phyloP scores from a whole-genome alignment of 2,888 invertebrate species.

The Orchestes rusci region DNA sequence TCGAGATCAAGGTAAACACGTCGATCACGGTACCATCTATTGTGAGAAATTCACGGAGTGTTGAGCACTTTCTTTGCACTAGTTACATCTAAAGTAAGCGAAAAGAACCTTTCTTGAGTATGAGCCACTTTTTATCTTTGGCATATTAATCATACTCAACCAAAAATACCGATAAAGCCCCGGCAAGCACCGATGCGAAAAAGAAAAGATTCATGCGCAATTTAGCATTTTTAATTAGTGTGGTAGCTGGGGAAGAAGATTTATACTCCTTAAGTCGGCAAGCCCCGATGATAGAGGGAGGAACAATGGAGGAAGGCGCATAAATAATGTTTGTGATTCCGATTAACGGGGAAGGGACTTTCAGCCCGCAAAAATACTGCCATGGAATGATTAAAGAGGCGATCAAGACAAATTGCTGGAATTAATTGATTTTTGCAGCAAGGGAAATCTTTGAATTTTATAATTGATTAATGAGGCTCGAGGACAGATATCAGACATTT shows the following conservation, averaged over 20 bases:
- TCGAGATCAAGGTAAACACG: constrained; percentile 21
- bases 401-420: constrained; percentile 15
- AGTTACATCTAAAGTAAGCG: too few relatives aligned
- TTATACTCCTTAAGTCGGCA: constrained; percentile 36
- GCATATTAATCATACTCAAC: too few relatives aligned
- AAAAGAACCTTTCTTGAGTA: too few relatives aligned
- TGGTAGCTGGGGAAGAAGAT: constrained; percentile 37
- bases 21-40: too few relatives aligned
- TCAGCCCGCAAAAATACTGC: constrained; percentile 12
- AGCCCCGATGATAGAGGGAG: constrained; percentile 30
- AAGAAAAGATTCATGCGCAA: constrained; percentile 40
- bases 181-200: too few relatives aligned
- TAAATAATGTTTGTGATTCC: constrained; percentile 36
- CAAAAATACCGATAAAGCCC: too few relatives aligned
- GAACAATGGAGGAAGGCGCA: constrained; percentile 36
- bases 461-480: too few relatives aligned
- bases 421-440: constrained; percentile 20
- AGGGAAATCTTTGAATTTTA: too few relatives aligned
- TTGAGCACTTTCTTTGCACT: too few relatives aligned
- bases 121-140: too few relatives aligned
- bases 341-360: constrained; percentile 32
- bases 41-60: too few relatives aligned
- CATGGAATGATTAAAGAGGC: constrained; percentile 17
- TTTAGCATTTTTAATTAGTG: constrained; percentile 45
- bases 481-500: too few relatives aligned